Base-by-base conservation (phyloP, 2,797 vertebrate species). In the Gephyroberyx darwinii region DNA sequence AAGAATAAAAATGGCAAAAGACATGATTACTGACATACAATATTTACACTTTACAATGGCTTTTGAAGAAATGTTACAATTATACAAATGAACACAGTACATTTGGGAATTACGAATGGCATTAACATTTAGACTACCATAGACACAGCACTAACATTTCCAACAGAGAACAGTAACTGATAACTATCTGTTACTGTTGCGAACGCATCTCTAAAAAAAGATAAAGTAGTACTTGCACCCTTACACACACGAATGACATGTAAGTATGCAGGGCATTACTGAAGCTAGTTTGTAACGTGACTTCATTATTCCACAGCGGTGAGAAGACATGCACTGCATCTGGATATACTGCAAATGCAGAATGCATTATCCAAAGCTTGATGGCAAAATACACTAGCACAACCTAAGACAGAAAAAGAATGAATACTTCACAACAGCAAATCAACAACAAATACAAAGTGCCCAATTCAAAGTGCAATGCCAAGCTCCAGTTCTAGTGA, bases 1-100 rank as follows among this genome's bases (percentile, higher is more conserved):
- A 85, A 83, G 14, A 58, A 41, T 17, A 61, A 47, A 48, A 69
- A 73, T 16, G 45, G 19, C 8, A 13, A 47, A 56, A 26, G 14
- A 70, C 64, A 78, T 74, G 59, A 69, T 53, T 64, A 83, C 20
- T 57, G 62, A 84, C 84, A 75, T 77, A 82, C 72, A 69, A 69
- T 83, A 89, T 86, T 84, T 87, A 91, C 85, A 90, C 72, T 78
- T 83, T 83, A 87, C 79, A 78, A 81, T 79, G 80, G 53, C 64
- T 69, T 88, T 83, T 78, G 78, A 86, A 82, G 75, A 26, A 26
- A 68, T 81, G 60, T 80, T 78, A 80, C 78, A 82, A 30, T 76
- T 75, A 84, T 74, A 81, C 45, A 82, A 84, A 85, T 79, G 33
- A 86, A 88, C 77, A 84, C 66, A 69, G 53, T 66, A 89, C 80